Evolutionary conservation across 2,888 invertebrate genomes (phyloP).

Genomic region (Napeogenes inachia): DNA sequence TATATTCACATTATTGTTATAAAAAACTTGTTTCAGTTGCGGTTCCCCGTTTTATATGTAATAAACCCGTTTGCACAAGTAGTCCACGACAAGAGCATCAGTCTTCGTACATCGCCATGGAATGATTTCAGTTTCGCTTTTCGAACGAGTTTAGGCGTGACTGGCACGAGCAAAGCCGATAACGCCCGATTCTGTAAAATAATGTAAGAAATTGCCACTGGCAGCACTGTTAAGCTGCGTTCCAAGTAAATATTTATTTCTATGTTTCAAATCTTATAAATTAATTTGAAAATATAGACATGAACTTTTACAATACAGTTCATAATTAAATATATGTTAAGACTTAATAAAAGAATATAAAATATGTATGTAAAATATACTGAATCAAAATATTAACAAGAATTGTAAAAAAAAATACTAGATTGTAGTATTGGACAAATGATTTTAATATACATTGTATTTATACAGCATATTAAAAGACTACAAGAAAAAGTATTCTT

Average conservation of each 20-base stretch:
- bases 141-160: conserved; percentile 77
- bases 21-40: conserved; percentile 58
- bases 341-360: no score
- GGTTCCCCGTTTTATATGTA: conserved; percentile 64
- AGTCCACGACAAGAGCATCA: conserved; percentile 75
- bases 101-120: conserved; percentile 74
- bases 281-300: neutral
- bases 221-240: conserved; percentile 50
- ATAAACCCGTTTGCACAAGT: conserved; percentile 66
- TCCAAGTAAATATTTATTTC: conserved; percentile 26
- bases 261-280: neutral
- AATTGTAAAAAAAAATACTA: no score
- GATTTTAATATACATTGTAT: no score
- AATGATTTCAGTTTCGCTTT: conserved; percentile 74
- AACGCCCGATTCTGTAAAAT: conserved; percentile 45
- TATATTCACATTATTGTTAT: conserved; percentile 65
- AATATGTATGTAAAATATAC: no score
- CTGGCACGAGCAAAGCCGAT: conserved; percentile 68
- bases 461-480: no score
- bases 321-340: neutral
- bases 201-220: conserved; percentile 37
- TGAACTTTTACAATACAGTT: neutral
- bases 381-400: no score
- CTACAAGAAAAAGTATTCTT: no score
- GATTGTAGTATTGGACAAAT: no score